Conservation (phyloP, 2,113 vertebrate genomes). For the Stigmatopora nigra region DNA sequence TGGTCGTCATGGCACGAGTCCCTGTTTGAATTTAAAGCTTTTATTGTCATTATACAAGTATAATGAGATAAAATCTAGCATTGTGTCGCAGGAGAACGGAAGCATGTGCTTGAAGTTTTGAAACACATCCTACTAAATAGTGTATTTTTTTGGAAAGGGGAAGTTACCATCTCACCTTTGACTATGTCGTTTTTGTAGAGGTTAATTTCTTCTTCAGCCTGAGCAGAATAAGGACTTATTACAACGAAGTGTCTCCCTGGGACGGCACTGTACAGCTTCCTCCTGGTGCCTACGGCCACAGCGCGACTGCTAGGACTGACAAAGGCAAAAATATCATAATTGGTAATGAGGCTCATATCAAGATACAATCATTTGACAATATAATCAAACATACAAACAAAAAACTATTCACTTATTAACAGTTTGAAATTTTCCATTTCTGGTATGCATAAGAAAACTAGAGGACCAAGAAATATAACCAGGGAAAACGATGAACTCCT, state of each 20-base stretch:
- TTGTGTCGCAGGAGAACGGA: no score
- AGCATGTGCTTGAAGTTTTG: no score
- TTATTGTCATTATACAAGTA: no score
- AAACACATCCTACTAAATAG: background rate
- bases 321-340: background rate
- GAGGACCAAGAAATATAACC: no score
- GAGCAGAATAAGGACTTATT: slow-evolving; percentile 82
- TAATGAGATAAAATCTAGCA: no score
- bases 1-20: no score
- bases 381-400: background rate
- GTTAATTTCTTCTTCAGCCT: slow-evolving; percentile 87
- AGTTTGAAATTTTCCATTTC: no score
- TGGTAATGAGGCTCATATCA: background rate
- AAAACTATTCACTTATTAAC: no score
- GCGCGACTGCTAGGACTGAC: slow-evolving; percentile 69
- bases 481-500: no score
- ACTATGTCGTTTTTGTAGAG: slow-evolving; percentile 89
- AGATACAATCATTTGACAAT: background rate
- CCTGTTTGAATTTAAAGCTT: no score
- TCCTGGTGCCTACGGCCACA: slow-evolving; percentile 73
- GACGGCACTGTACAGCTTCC: slow-evolving; percentile 94
- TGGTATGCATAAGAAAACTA: no score
- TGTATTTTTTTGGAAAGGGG: background rate
- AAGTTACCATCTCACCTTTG: slow-evolving; percentile 78
- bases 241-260: slow-evolving; percentile 89